phyloP scores from a whole-genome alignment of 2,797 vertebrate species.

The Schizopygopsis pylzovi region DNA sequence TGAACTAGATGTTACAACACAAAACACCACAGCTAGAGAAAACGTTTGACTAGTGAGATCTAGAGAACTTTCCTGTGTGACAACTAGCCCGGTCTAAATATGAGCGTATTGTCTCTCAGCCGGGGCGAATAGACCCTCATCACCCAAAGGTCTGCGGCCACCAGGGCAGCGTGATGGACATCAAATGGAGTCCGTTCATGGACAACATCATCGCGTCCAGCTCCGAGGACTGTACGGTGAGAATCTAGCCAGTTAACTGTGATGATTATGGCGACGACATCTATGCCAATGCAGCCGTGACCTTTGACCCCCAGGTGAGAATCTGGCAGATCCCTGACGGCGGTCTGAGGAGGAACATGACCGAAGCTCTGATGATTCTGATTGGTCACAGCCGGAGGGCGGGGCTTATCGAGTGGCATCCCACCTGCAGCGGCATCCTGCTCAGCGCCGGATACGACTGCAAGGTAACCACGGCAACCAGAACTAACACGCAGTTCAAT shows the following conservation, averaged over 20 bases:
- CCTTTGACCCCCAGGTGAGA: slow-evolving; percentile 72
- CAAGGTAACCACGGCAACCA: slow-evolving; percentile 73
- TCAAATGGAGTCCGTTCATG: slow-evolving; percentile 96
- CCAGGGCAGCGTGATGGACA: slow-evolving; percentile 88
- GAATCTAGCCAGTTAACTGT: slow-evolving; percentile 52
- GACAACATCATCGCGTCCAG: slow-evolving; percentile 93
- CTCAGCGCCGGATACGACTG: slow-evolving; percentile 86
- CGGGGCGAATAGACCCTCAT: slow-evolving; percentile 90
- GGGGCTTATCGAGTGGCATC: slow-evolving; percentile 86
- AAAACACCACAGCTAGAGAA: neutral
- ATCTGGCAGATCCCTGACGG: slow-evolving; percentile 87
- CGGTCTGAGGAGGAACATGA: slow-evolving; percentile 83
- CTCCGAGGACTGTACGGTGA: slow-evolving; percentile 91
- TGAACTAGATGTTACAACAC: neutral
- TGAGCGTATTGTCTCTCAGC: neutral
- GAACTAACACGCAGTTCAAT: neutral
- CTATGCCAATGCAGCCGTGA: neutral
- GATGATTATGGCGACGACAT: neutral
- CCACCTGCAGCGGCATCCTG: slow-evolving; percentile 84
- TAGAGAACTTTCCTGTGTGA: neutral
- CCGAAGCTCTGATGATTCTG: slow-evolving; percentile 80
- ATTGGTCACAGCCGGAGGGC: slow-evolving; percentile 84
- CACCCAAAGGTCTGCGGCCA: slow-evolving; percentile 90
- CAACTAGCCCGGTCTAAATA: neutral
- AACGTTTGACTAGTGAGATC: neutral